Percentiles rank a stretch among this genome's conserved stretches.
phyloP scores from a whole-genome alignment of 2,797 vertebrate species.

The Hephaestus fuliginosus region DNA sequence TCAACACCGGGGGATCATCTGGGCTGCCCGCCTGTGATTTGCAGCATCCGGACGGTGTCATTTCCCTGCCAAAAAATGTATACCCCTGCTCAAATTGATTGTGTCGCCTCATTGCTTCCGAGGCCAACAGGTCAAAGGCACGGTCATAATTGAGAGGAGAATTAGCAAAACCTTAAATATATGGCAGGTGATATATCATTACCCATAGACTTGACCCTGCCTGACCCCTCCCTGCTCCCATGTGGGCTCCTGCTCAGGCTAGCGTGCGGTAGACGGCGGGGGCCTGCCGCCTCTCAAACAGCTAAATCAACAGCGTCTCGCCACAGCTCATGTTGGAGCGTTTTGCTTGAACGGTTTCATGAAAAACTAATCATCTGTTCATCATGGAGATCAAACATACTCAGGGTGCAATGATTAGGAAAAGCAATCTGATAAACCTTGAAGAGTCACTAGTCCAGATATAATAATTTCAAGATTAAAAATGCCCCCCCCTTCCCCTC shows the following conservation, averaged over 20 bases:
- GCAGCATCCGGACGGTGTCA: constrained; percentile 87
- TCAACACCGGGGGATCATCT: constrained; percentile 87
- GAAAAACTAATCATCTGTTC: constrained; percentile 99
- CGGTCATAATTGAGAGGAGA: constrained; percentile 92
- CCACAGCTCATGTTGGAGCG: constrained; percentile 89
- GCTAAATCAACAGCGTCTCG: constrained; percentile 95
- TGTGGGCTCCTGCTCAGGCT: constrained; percentile 68
- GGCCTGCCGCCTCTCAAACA: constrained; percentile 86
- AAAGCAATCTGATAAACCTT: constrained; percentile 92
- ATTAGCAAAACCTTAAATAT: constrained; percentile 96
- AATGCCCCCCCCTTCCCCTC: constrained; percentile 56
- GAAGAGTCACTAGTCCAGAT: constrained; percentile 89
- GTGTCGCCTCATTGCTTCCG: constrained; percentile 81
- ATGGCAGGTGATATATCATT: constrained; percentile 96
- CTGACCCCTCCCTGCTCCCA: constrained; percentile 90
- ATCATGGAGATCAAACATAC: constrained; percentile 99
- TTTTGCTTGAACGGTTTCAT: constrained; percentile 97
- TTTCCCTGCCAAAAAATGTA: constrained; percentile 81
- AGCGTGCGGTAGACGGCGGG: constrained; percentile 55
- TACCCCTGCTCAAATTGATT: constrained; percentile 88
- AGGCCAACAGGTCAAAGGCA: constrained; percentile 83
- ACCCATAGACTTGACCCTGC: constrained; percentile 97
- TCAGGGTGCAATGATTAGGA: constrained; percentile 94
- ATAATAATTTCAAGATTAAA: constrained; percentile 91
- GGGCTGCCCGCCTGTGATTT: constrained; percentile 81